Percentiles rank a stretch among this genome's conserved stretches.
phyloP scores from a whole-genome alignment of 92 coral and sea anemone genomes.

The Paramuricea clavata region DNA sequence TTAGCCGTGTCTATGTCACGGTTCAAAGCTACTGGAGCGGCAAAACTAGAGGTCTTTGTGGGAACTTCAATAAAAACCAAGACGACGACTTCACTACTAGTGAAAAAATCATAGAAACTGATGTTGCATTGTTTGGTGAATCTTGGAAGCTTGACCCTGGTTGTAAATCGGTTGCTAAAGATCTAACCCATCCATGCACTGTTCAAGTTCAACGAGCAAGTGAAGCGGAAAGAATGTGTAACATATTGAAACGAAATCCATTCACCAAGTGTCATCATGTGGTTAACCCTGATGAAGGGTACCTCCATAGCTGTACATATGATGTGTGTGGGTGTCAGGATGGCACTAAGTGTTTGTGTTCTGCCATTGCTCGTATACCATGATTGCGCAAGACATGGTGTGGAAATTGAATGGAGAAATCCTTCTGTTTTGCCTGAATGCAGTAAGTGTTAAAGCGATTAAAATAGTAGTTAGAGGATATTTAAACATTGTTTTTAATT shows the following conservation, averaged over 20 bases:
- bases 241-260: constrained; percentile 21
- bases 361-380: constrained; percentile 37
- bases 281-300: constrained; percentile 39
- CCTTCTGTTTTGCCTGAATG: constrained; percentile 45
- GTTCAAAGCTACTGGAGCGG: constrained; percentile 67
- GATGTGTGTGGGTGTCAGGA: constrained; percentile 57
- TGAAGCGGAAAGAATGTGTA: constrained; percentile 46
- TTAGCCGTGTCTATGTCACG: constrained; percentile 70
- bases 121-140: constrained; percentile 40
- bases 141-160: constrained; percentile 44
- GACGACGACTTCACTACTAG: constrained; percentile 49
- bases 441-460: constrained; percentile 39
- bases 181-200: constrained; percentile 34
- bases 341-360: constrained; percentile 32
- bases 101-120: constrained; percentile 42
- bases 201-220: constrained; percentile 30
- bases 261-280: constrained; percentile 52
- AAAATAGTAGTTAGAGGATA: too few species aligned
- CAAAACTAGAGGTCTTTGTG: constrained; percentile 67
- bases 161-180: not conserved
- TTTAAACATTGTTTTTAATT: too few species aligned
- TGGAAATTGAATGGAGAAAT: constrained; percentile 37
- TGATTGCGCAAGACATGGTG: constrained; percentile 50
- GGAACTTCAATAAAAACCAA: constrained; percentile 49
- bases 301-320: constrained; percentile 37